phyloP scores from a whole-genome alignment of 2,113 vertebrate species.

The Gobiocypris rarus region DNA sequence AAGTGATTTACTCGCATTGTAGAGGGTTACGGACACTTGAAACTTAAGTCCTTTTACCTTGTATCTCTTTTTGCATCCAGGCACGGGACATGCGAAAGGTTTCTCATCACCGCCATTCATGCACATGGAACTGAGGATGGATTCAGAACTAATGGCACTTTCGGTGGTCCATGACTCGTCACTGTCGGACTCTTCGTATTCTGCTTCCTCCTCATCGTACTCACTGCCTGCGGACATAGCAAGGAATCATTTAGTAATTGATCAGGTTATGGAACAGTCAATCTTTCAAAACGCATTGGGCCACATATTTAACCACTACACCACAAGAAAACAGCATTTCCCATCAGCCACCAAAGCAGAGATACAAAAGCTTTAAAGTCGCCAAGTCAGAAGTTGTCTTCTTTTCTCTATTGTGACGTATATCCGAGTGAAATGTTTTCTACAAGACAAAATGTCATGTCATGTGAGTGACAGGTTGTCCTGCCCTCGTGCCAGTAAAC shows the following conservation, averaged over 20 bases:
- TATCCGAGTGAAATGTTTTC: no score
- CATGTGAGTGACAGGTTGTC: no score
- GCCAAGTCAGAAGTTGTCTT: no score
- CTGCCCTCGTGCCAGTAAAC: no score
- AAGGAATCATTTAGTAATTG: not conserved
- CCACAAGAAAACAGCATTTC: constrained; percentile 1
- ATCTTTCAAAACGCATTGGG: not conserved
- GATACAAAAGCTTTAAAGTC: not conserved
- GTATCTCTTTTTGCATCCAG: constrained; percentile 98
- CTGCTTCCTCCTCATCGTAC: constrained; percentile 96
- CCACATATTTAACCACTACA: not conserved
- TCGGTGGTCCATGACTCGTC: constrained; percentile 99
- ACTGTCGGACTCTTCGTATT: constrained; percentile 98
- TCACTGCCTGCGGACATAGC: constrained; percentile 83
- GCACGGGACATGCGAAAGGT: constrained; percentile 96
- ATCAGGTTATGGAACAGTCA: not conserved
- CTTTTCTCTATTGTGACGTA: no score
- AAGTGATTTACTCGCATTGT: no score
- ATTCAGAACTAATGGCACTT: constrained; percentile 98
- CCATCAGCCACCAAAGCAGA: not conserved
- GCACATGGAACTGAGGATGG: constrained; percentile 98
- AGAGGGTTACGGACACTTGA: not conserved
- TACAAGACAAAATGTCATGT: no score
- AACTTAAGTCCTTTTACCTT: constrained; percentile 78
- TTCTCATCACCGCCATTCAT: constrained; percentile 99